Evolutionary conservation across 2,113 vertebrate genomes (phyloP), one percentile per base, ranked within the genome.

Genomic region (Gobius niger): DNA sequence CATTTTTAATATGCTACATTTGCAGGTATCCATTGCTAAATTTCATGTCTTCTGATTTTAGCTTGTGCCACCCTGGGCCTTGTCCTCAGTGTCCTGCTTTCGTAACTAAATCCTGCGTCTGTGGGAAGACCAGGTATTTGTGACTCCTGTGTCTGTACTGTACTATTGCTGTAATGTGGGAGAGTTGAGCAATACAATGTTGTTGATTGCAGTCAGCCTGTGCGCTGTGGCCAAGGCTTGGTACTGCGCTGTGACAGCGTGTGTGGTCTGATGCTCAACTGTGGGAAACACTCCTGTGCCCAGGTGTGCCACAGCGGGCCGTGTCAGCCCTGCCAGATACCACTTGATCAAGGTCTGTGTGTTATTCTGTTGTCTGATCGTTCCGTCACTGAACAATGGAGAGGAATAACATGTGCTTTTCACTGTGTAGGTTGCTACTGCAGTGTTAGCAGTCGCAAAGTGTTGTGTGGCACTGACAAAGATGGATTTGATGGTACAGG

Each of bases 61-160:
- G 98, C 63, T 91, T 99, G 15, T 99, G 98, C 85, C 97, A 99
- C 73, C 98, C 98, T 70, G 98, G 98, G 82, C 98, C 98, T 72
- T 99, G 98, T 82, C 98, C 98, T 56, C 95, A 95, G 0, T 99
- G 98, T 80, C 98, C 98, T 73, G 96, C 98, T 44, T 96, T 95
- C 89, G 86, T 95, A 66, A 98, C 93, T 49, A 99, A 96, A 89
- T 91, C 94, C 44, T 99, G 98, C 72, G 86, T 95, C 91, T 99
- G 98, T 88, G 94, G 96, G 64, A 95, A 85, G 73, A 98, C 93
- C 66, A 98, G 96, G 98, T 99, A 90, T 7, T 51, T 1, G 1
- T 1, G 14, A 47, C 5, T 69, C 14, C 7, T 9, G 19, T 41
- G 11, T 56, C 63, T 68, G 2, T 24, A 3, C 14, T 14, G 51